Percentiles rank a stretch among this genome's conserved stretches.
These are phyloP conservation scores for Drosophila tristis DNA, from an alignment of 1,140 invertebrate species.

Conservation along the genomic window DNA sequence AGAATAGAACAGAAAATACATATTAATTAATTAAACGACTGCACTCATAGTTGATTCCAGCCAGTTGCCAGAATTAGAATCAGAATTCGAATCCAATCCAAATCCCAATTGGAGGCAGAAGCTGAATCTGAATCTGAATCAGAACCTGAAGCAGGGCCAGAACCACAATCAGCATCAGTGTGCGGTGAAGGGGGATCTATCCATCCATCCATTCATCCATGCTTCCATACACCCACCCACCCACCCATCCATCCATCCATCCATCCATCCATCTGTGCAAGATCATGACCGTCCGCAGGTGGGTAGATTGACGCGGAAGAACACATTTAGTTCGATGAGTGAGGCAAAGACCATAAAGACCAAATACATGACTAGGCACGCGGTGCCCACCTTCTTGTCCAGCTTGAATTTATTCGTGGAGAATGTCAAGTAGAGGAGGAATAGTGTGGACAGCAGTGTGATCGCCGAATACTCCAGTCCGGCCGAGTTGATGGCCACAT, in stretches of 20 bases:
- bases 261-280: slow-evolving; percentile 1
- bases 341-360: slow-evolving; percentile 91
- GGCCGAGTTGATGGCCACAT: slow-evolving; percentile 91
- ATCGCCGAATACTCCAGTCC: slow-evolving; percentile 93
- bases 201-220: too few relatives aligned
- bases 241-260: slow-evolving; percentile 1
- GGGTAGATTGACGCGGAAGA: slow-evolving; percentile 93
- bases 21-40: slow-evolving; percentile 81
- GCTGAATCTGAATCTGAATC: too few relatives aligned
- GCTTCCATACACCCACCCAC: neutral
- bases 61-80: slow-evolving; percentile 2
- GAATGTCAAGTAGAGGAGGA: slow-evolving; percentile 91
- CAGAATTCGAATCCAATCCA: neutral
- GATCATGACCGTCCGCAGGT: slow-evolving; percentile 86
- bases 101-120: too few relatives aligned
- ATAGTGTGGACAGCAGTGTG: slow-evolving; percentile 90
- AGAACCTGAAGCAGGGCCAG: too few relatives aligned
- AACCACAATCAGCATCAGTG: too few relatives aligned
- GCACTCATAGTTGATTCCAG: slow-evolving; percentile 53
- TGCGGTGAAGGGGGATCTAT: too few relatives aligned
- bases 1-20: slow-evolving; percentile 82
- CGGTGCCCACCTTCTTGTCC: slow-evolving; percentile 90
- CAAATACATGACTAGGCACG: slow-evolving; percentile 91
- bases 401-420: slow-evolving; percentile 91
- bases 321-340: slow-evolving; percentile 94